Evolutionary conservation across 2,888 invertebrate genomes (phyloP).

Genomic region (Chrysodeixis includens): DNA sequence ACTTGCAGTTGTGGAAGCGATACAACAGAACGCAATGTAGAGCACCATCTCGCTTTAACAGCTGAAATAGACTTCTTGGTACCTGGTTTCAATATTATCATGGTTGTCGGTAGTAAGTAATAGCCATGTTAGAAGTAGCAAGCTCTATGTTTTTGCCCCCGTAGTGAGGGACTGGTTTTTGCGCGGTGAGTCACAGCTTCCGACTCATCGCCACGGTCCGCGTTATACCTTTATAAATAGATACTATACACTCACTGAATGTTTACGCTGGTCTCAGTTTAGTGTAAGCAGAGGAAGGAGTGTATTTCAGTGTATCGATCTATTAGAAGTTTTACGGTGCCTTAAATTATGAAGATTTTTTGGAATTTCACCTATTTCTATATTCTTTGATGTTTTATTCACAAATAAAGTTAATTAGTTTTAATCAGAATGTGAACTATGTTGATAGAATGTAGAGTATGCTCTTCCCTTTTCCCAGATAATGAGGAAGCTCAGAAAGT

Average conservation of each 20-base stretch:
- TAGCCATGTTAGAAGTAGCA: constrained; percentile 18
- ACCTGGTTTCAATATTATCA: background rate
- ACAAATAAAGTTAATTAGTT: too few relatives aligned
- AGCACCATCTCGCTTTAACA: too few relatives aligned
- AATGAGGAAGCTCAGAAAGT: too few relatives aligned
- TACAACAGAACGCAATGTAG: too few relatives aligned
- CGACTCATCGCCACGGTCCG: constrained; percentile 37
- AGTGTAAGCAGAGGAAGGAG: background rate
- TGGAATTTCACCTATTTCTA: background rate
- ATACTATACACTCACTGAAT: constrained; percentile 13
- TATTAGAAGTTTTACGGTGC: background rate
- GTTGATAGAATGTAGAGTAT: too few relatives aligned
- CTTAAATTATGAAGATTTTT: background rate
- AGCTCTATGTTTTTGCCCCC: constrained; percentile 36
- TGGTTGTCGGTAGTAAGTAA: background rate
- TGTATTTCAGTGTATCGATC: background rate
- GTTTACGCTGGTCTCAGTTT: constrained; percentile 13
- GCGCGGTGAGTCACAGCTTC: constrained; percentile 33
- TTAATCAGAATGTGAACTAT: too few relatives aligned
- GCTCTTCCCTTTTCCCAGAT: too few relatives aligned
- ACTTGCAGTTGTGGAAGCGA: too few relatives aligned
- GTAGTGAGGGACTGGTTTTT: constrained; percentile 34
- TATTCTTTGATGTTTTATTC: background rate
- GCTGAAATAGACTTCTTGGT: too few relatives aligned
- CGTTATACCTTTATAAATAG: constrained; percentile 47